Evolutionary conservation across 1,140 invertebrate genomes (phyloP).

Genomic region (Pseudoatta argentina): DNA sequence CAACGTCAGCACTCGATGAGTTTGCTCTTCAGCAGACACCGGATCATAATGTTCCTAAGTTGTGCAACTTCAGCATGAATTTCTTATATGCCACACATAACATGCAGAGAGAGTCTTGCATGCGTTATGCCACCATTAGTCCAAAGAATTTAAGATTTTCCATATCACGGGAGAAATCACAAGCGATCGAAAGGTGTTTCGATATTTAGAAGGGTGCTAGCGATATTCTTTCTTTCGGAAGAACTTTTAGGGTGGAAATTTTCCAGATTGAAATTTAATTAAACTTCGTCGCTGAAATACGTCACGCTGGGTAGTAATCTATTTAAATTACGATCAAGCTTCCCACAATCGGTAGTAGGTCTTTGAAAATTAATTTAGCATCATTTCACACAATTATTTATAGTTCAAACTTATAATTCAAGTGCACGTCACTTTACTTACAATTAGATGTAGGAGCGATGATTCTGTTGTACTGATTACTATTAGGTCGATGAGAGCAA

Average conservation of each 20-base stretch:
- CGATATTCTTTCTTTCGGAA: background rate
- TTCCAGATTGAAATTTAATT: slow-evolving; percentile 4
- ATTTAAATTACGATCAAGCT: background rate
- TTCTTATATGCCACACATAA: slow-evolving; percentile 35
- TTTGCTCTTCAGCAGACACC: background rate
- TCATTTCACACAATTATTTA: background rate
- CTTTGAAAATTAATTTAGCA: background rate
- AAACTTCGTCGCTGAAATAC: background rate
- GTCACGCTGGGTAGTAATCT: background rate
- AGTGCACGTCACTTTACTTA: background rate
- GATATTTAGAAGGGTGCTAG: background rate
- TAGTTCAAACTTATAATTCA: background rate
- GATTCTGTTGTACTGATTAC: background rate
- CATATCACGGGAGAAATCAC: slow-evolving; percentile 14
- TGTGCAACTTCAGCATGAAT: background rate
- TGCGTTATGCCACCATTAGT: slow-evolving; percentile 65
- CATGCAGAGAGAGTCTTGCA: background rate
- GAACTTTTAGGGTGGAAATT: background rate
- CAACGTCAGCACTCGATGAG: background rate
- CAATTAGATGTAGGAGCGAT: background rate
- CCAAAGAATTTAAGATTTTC: slow-evolving; percentile 54
- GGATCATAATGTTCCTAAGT: slow-evolving; percentile 67
- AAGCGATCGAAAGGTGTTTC: background rate
- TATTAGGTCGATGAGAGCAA: background rate
- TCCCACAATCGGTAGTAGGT: background rate